These are phyloP conservation scores for Drosophila arizonae DNA, from an alignment of 1,140 invertebrate genomes.

Conservation along the genomic window DNA sequence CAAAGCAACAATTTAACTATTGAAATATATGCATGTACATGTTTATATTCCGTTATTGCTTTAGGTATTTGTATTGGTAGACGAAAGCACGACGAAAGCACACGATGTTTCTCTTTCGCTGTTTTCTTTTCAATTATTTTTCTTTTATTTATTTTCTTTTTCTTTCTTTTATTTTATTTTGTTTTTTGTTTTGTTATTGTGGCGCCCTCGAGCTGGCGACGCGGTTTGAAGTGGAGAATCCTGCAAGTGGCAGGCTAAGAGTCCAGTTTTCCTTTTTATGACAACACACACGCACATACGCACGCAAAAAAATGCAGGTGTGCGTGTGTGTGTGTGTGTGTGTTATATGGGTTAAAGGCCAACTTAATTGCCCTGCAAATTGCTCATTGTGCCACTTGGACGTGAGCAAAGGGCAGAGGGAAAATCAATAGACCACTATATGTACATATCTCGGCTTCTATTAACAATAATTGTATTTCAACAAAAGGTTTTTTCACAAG, in stretches of 20 bases:
- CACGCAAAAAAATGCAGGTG: neutral
- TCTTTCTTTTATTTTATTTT: too few species aligned
- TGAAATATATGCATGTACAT: neutral
- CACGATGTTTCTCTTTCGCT: conserved; percentile 5
- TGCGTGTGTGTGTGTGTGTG: conserved; percentile 3
- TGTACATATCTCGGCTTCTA: neutral
- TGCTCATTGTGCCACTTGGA: conserved; percentile 14
- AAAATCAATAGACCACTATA: conserved; percentile 65
- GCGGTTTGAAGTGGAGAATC: conserved; percentile 42
- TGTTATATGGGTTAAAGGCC: conserved; percentile 61
- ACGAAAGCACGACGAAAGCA: conserved; percentile 21
- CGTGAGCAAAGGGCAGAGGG: conserved; percentile 37
- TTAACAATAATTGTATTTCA: neutral
- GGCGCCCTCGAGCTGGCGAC: conserved; percentile 1
- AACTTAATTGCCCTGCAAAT: conserved; percentile 60
- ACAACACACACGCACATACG: neutral
- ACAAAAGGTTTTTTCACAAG: neutral
- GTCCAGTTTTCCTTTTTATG: conserved; percentile 40
- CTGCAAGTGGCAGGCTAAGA: conserved; percentile 61
- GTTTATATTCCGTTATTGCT: conserved; percentile 16
- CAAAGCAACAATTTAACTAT: conserved; percentile 8
- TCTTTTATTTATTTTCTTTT: neutral
- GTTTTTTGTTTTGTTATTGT: neutral
- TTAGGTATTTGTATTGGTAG: conserved; percentile 9
- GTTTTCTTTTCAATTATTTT: conserved; percentile 7